These are phyloP conservation scores for Eumaeus atala DNA, from an alignment of 1,140 invertebrate genomes.

Conservation along the genomic window DNA sequence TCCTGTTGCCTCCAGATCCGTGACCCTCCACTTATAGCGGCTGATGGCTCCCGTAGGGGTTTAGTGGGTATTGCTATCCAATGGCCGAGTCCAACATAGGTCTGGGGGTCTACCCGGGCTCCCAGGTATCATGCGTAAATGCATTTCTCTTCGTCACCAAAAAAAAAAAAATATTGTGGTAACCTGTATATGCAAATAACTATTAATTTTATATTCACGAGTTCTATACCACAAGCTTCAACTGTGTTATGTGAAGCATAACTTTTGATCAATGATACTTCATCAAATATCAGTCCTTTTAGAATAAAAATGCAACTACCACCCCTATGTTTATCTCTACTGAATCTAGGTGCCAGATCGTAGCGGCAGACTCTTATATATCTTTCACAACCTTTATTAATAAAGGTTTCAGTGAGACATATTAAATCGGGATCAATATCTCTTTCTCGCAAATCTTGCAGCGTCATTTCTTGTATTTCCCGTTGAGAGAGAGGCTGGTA, in stretches of 20 bases:
- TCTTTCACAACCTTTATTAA: neutral
- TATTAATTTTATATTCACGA: neutral
- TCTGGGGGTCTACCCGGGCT: too few relatives aligned
- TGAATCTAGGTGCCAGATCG: neutral
- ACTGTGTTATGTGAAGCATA: neutral
- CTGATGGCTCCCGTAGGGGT: too few relatives aligned
- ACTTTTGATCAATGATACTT: neutral
- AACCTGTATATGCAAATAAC: neutral
- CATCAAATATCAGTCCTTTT: neutral
- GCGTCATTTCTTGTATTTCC: neutral
- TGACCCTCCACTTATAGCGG: too few relatives aligned
- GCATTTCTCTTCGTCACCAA: too few relatives aligned
- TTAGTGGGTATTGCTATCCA: too few relatives aligned
- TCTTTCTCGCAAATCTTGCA: neutral
- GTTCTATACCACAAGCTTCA: conserved; percentile 1
- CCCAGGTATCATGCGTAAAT: too few relatives aligned
- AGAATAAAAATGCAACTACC: conserved; percentile 2
- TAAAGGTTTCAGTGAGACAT: neutral
- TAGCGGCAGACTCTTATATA: neutral
- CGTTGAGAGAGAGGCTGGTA: too few relatives aligned
- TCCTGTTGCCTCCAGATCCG: too few relatives aligned
- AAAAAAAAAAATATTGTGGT: too few relatives aligned
- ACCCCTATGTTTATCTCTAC: conserved; percentile 4
- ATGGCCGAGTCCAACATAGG: too few relatives aligned
- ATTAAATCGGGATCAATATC: neutral